phyloP scores from a whole-genome alignment of 1,140 invertebrate species.

The Zaprionus vittiger region DNA sequence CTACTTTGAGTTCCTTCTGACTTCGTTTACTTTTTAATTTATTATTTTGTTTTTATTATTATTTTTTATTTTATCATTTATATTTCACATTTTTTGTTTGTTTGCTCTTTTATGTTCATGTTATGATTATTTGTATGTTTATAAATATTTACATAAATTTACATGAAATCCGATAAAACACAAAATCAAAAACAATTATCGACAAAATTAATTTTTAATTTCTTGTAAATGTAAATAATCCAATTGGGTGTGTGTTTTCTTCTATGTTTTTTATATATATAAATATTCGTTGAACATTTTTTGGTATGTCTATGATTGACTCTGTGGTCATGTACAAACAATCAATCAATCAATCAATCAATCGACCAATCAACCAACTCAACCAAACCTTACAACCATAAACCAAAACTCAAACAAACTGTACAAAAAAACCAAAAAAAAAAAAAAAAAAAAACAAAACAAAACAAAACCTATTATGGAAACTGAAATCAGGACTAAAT shows the following conservation, averaged over 20 bases:
- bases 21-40: constrained; percentile 3
- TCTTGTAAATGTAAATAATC: constrained; percentile 85
- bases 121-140: constrained; percentile 77
- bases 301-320: constrained; percentile 84
- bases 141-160: constrained; percentile 77
- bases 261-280: constrained; percentile 84
- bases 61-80: constrained; percentile 23
- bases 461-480: constrained; percentile 60
- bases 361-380: constrained; percentile 77
- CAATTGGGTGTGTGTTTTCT: constrained; percentile 85
- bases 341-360: constrained; percentile 61
- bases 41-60: neutral
- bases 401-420: constrained; percentile 61
- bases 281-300: constrained; percentile 84
- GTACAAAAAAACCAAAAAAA: constrained; percentile 62
- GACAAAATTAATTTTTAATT: constrained; percentile 79
- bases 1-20: neutral
- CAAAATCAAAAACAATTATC: constrained; percentile 42
- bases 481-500: constrained; percentile 83
- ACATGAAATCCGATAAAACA: constrained; percentile 44
- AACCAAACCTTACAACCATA: constrained; percentile 76
- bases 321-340: constrained; percentile 84
- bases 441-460: constrained; percentile 53
- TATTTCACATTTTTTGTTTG: constrained; percentile 34
- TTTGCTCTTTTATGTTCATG: constrained; percentile 50